These are phyloP conservation scores for Pedionomus torquatus DNA, from an alignment of 2,113 vertebrate genomes.

Conservation along the genomic window DNA sequence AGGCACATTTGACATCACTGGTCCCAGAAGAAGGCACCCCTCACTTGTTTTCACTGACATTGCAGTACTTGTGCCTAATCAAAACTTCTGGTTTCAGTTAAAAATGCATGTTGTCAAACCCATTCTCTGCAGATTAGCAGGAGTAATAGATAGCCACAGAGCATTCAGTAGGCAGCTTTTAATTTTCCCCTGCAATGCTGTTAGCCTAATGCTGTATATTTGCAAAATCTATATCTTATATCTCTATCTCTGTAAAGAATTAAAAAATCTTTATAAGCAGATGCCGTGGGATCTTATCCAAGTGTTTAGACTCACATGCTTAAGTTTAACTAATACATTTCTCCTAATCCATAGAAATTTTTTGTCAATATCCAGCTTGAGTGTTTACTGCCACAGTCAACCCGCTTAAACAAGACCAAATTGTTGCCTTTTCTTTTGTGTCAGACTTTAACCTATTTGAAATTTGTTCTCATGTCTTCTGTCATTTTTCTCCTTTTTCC, in stretches of 20 bases:
- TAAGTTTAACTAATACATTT: neutral
- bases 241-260: neutral
- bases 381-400: neutral
- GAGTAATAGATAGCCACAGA: neutral
- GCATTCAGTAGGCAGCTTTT: neutral
- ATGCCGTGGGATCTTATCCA: neutral
- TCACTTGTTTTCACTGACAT: neutral
- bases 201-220: neutral
- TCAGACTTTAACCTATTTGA: neutral
- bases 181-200: neutral
- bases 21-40: neutral
- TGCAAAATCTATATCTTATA: neutral
- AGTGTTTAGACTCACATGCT: neutral
- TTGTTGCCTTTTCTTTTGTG: neutral
- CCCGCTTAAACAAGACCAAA: neutral
- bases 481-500: neutral
- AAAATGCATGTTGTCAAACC: neutral
- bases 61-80: neutral
- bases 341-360: neutral
- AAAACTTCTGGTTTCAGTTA: neutral
- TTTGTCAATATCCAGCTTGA: neutral
- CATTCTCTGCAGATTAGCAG: neutral
- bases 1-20: neutral
- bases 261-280: neutral
- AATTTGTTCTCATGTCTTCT: neutral